phyloP scores from a whole-genome alignment of 2,888 invertebrate genomes.

The Calameuta filiformis region DNA sequence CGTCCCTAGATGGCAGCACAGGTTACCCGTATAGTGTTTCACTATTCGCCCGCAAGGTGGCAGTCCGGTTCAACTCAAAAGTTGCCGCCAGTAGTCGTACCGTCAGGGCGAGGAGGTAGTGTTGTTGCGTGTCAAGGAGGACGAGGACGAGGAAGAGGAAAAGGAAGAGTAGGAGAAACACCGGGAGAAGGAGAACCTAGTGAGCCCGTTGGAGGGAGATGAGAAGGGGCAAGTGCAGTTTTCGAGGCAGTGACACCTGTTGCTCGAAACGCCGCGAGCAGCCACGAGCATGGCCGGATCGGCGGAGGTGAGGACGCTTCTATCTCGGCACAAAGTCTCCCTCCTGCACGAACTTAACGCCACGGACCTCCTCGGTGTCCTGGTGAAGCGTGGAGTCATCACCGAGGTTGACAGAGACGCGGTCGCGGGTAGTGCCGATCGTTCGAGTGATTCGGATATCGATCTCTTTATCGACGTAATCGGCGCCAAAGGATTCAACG shows the following conservation, averaged over 20 bases:
- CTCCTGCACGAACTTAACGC: slow-evolving; percentile 73
- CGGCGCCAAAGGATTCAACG: slow-evolving; percentile 54
- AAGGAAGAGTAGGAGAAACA: slow-evolving; percentile 19
- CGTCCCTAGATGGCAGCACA: no score
- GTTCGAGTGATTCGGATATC: slow-evolving; percentile 46
- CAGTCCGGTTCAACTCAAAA: no score
- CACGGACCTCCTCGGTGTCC: slow-evolving; percentile 73
- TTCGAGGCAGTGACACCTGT: slow-evolving; percentile 48
- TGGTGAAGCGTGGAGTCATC: slow-evolving; percentile 75
- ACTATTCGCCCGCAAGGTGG: no score
- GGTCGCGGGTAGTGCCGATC: slow-evolving; percentile 45
- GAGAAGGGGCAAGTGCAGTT: slow-evolving; percentile 26
- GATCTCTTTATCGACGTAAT: slow-evolving; percentile 55
- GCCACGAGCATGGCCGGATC: slow-evolving; percentile 69
- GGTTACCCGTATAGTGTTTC: no score
- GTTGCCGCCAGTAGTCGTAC: no score
- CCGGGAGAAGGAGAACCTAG: slow-evolving; percentile 19
- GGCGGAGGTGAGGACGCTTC: slow-evolving; percentile 71
- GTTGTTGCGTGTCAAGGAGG: slow-evolving; percentile 10
- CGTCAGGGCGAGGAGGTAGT: no score
- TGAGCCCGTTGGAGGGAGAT: slow-evolving; percentile 1
- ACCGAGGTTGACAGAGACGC: slow-evolving; percentile 73
- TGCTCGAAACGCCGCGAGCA: slow-evolving; percentile 41
- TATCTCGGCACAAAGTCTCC: slow-evolving; percentile 73
- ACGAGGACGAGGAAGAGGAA: slow-evolving; percentile 27